Percentiles rank a stretch among this genome's conserved stretches.
Evolutionary conservation across 2,797 vertebrate species (phyloP).

Genomic region (Molothrus aeneus): DNA sequence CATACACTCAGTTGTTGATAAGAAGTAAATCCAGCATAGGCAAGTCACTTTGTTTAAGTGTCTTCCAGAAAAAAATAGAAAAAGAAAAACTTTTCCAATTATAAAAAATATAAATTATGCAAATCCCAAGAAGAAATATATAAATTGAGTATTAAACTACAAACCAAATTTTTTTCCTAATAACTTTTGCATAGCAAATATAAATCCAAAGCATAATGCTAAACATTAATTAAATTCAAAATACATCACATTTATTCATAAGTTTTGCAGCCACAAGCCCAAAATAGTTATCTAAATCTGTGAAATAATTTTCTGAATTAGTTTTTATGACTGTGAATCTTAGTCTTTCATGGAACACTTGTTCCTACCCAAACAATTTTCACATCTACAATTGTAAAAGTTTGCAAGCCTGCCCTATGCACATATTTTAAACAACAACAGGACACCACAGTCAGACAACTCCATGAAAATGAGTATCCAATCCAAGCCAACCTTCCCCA

Average conservation of each 20-base stretch:
- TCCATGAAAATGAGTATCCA: not conserved
- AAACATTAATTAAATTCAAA: not conserved
- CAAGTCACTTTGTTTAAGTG: not conserved
- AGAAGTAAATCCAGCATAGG: not conserved
- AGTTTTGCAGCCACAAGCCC: not conserved
- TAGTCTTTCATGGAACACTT: not conserved
- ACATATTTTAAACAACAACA: not conserved
- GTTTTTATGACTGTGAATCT: not conserved
- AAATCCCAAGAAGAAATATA: not conserved
- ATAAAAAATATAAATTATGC: fast-evolving
- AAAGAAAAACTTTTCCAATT: not conserved
- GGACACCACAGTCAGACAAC: not conserved
- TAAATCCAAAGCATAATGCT: not conserved
- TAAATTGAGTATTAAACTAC: not conserved
- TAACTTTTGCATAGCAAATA: not conserved
- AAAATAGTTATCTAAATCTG: not conserved
- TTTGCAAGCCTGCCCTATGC: not conserved
- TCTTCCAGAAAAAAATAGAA: not conserved
- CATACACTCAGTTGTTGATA: fast-evolving
- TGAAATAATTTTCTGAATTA: not conserved
- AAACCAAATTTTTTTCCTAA: not conserved
- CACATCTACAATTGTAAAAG: not conserved
- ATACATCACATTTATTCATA: fast-evolving
- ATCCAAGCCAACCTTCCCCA: not conserved
- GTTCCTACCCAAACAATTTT: not conserved